These are phyloP conservation scores for Amphipyra tragopoginis DNA, from an alignment of 2,888 invertebrate genomes.

Conservation along the genomic window DNA sequence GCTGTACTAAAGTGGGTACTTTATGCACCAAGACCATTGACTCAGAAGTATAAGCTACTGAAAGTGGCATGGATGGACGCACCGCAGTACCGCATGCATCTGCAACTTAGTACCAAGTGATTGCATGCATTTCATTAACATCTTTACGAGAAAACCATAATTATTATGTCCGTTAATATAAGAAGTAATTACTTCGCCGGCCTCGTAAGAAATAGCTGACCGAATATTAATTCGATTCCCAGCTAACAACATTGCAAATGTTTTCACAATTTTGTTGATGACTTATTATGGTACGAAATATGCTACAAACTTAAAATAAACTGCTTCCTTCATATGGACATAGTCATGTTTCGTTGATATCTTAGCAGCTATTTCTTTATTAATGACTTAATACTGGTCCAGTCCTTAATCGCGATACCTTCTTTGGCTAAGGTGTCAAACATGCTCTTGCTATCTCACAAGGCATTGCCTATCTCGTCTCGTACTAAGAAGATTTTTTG, in stretches of 20 bases:
- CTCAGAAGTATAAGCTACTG: conserved; percentile 30
- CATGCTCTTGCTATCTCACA: conserved; percentile 23
- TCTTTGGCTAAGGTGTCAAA: conserved; percentile 40
- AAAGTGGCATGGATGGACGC: conserved; percentile 28
- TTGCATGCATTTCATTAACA: conserved; percentile 31
- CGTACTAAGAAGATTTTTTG: conserved; percentile 29
- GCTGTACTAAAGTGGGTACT: conserved; percentile 43
- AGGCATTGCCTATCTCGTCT: conserved; percentile 24
- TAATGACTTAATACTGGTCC: conserved; percentile 39
- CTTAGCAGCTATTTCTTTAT: conserved; percentile 49
- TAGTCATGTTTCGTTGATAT: conserved; percentile 37
- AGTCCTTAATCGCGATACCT: conserved; percentile 32
- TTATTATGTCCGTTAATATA: conserved; percentile 30
- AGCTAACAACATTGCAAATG: conserved; percentile 19
- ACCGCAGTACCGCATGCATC: conserved; percentile 1
- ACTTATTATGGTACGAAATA: conserved; percentile 25
- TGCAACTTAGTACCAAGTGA: conserved; percentile 23
- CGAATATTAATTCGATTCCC: conserved; percentile 34
- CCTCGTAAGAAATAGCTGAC: conserved; percentile 19
- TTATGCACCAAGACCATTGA: conserved; percentile 38
- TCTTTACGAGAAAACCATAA: conserved; percentile 19
- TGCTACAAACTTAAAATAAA: conserved; percentile 26
- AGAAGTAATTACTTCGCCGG: conserved; percentile 34
- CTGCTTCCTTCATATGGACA: conserved; percentile 40
- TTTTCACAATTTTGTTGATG: conserved; percentile 26